phyloP scores from a whole-genome alignment of 2,113 vertebrate species.

The Hirundichthys speculiger region DNA sequence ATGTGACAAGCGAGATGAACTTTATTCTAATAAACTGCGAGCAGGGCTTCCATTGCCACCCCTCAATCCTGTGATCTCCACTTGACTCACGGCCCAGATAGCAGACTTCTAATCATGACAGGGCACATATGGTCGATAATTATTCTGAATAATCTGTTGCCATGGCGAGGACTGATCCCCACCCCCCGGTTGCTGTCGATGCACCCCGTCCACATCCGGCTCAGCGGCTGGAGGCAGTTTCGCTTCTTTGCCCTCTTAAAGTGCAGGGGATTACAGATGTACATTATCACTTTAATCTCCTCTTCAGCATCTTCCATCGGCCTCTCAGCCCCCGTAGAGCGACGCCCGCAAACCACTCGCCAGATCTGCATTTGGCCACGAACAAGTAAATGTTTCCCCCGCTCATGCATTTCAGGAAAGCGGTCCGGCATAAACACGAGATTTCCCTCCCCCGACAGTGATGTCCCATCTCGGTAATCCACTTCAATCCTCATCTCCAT shows the following conservation, averaged over 20 bases:
- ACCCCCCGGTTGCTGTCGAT: slow-evolving; percentile 21
- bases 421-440: slow-evolving; percentile 40
- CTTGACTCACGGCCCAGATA: slow-evolving; percentile 59
- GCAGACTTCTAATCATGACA: slow-evolving; percentile 72
- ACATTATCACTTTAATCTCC: slow-evolving; percentile 79
- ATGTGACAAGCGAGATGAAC: slow-evolving; percentile 37
- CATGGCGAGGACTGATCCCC: slow-evolving; percentile 59
- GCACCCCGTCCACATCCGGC: slow-evolving; percentile 34
- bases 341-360: slow-evolving; percentile 6
- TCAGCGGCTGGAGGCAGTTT: slow-evolving; percentile 40
- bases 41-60: slow-evolving; percentile 2
- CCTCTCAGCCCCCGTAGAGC: slow-evolving; percentile 18
- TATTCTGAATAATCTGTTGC: slow-evolving; percentile 73
- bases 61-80: slow-evolving; percentile 54
- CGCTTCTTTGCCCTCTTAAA: slow-evolving; percentile 58
- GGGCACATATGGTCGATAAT: slow-evolving; percentile 68
- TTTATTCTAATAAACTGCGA: slow-evolving; percentile 35
- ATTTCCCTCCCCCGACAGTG: slow-evolving; percentile 45
- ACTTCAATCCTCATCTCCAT: slow-evolving; percentile 60
- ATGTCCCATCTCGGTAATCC: slow-evolving; percentile 54
- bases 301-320: slow-evolving; percentile 66
- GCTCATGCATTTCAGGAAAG: slow-evolving; percentile 32
- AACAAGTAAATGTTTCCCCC: slow-evolving; percentile 29
- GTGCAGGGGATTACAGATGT: slow-evolving; percentile 70
- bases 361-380: slow-evolving; percentile 42